These are phyloP conservation scores for Upupa epops DNA, from an alignment of 2,113 vertebrate genomes.

Conservation along the genomic window DNA sequence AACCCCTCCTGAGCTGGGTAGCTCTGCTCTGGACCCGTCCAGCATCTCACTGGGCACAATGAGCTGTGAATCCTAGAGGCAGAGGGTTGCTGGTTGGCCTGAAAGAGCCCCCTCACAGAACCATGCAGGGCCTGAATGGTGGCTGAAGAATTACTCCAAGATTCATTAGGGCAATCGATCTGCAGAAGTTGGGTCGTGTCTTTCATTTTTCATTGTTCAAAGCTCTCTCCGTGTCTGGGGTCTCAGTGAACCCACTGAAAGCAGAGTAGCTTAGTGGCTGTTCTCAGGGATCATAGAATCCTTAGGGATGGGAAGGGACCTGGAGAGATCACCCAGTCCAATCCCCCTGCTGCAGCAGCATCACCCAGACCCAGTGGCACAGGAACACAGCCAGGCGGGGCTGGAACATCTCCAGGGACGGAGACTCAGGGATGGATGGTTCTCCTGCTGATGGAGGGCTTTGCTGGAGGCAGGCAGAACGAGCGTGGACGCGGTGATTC, in stretches of 20 bases:
- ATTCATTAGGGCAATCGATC: constrained; percentile 62
- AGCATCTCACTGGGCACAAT: too few species aligned
- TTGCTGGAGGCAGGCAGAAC: neutral
- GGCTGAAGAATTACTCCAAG: constrained; percentile 57
- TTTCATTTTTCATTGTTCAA: constrained; percentile 46
- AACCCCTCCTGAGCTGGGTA: too few species aligned
- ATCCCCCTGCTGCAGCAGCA: too few species aligned
- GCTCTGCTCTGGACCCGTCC: too few species aligned
- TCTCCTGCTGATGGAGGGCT: neutral
- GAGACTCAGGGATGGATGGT: neutral
- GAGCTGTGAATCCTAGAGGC: constrained; percentile 58
- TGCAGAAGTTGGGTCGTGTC: constrained; percentile 46
- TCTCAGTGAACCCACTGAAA: neutral
- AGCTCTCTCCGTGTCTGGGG: constrained; percentile 18
- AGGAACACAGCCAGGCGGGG: too few species aligned
- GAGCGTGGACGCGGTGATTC: rapidly evolving
- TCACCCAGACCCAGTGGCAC: too few species aligned
- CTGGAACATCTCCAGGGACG: too few species aligned
- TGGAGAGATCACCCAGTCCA: too few species aligned
- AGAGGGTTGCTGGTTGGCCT: constrained; percentile 42
- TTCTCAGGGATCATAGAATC: too few species aligned
- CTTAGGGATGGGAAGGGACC: too few species aligned
- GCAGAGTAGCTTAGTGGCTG: neutral
- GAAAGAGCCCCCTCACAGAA: constrained; percentile 49
- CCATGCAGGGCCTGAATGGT: constrained; percentile 33